Evolutionary conservation across 2,113 vertebrate genomes (phyloP).

Genomic region (Synodontis membranacea): DNA sequence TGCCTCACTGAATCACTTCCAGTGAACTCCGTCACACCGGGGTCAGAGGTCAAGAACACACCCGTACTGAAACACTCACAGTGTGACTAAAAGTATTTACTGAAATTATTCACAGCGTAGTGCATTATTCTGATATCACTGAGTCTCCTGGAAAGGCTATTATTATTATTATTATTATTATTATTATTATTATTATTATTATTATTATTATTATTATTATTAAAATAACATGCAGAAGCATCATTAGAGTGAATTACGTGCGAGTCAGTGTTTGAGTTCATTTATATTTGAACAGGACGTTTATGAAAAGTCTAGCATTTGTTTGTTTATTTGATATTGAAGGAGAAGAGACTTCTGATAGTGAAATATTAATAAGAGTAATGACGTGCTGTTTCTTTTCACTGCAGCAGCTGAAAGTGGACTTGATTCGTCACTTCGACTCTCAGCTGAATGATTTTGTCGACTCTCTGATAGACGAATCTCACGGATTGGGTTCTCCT

Average conservation of each 20-base stretch:
- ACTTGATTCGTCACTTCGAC: constrained; percentile 88
- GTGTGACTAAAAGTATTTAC: not conserved
- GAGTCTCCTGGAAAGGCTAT: not conserved
- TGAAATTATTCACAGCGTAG: not conserved
- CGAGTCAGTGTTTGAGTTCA: no score
- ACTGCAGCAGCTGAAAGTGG: constrained; percentile 81
- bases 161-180: not conserved
- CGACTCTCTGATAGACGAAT: constrained; percentile 87
- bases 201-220: no score
- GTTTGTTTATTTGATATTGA: not conserved
- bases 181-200: not conserved
- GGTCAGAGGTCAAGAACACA: not conserved
- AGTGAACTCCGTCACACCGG: not conserved
- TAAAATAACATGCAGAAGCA: no score
- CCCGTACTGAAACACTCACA: not conserved
- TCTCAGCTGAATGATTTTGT: constrained; percentile 87
- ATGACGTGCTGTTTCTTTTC: not conserved
- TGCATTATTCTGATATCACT: not conserved
- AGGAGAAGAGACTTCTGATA: not conserved
- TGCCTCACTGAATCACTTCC: not conserved
- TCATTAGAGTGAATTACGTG: no score
- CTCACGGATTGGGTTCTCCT: constrained; percentile 73
- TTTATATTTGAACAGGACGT: not conserved
- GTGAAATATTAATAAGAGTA: not conserved
- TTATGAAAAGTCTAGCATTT: no score